These are phyloP conservation scores for Neolamprologus variostigma DNA, from an alignment of 2,113 vertebrate species.

Conservation along the genomic window DNA sequence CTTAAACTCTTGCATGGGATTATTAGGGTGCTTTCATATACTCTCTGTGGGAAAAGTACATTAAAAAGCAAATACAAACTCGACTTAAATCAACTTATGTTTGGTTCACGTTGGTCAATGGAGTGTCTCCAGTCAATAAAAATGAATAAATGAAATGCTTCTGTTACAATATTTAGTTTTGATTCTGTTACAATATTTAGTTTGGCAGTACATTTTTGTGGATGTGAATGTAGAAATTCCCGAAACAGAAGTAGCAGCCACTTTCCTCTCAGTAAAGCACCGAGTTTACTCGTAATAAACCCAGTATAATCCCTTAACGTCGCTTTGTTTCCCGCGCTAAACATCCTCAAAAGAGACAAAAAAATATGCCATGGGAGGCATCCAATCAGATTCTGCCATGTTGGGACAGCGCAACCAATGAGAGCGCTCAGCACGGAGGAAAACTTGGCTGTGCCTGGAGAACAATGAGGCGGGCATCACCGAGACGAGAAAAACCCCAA, in stretches of 20 bases:
- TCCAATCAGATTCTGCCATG: conserved; percentile 74
- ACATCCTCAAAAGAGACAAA: conserved; percentile 10
- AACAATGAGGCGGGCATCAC: conserved; percentile 32
- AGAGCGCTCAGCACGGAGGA: neutral
- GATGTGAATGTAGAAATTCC: neutral
- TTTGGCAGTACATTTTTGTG: neutral
- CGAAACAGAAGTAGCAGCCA: neutral
- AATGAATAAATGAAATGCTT: neutral
- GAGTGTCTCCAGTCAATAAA: neutral
- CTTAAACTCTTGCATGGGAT: neutral
- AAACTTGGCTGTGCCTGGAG: conserved; percentile 39
- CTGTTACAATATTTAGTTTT: neutral
- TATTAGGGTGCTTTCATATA: neutral
- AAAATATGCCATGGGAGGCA: neutral
- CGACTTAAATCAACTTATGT: neutral
- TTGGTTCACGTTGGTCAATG: neutral
- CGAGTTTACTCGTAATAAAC: neutral
- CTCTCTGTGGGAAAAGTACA: neutral
- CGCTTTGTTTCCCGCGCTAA: conserved; percentile 7
- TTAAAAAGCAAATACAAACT: neutral
- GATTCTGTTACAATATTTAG: neutral
- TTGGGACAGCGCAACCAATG: conserved; percentile 69
- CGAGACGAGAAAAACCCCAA: neutral
- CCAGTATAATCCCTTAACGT: neutral
- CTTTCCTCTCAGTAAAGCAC: neutral